These are phyloP conservation scores for Blennius ocellaris DNA, from an alignment of 2,113 vertebrate species.

Conservation along the genomic window DNA sequence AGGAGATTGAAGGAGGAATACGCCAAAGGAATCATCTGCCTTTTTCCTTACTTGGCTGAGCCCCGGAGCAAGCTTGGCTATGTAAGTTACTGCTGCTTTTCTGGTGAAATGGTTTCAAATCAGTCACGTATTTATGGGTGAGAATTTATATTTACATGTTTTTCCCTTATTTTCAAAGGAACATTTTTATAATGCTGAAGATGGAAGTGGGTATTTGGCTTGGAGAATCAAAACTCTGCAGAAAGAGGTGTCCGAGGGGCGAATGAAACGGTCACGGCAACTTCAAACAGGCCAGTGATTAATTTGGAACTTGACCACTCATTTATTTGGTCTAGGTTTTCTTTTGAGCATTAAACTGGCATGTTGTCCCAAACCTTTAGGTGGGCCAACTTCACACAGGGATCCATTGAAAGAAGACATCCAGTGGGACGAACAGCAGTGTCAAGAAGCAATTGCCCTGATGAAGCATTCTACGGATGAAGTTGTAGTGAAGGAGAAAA, in stretches of 20 bases:
- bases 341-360: no score
- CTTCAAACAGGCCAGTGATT: neutral
- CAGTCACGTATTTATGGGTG: no score
- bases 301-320: neutral
- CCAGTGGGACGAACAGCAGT: neutral
- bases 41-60: no score
- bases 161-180: constrained; percentile 22
- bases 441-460: constrained; percentile 27
- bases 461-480: constrained; percentile 38
- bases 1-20: constrained; percentile 32
- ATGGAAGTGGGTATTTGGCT: no score
- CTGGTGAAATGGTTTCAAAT: no score
- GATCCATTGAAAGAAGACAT: constrained; percentile 1
- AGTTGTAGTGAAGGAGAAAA: constrained; percentile 26
- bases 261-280: neutral
- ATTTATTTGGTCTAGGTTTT: no score
- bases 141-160: no score
- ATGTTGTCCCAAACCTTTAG: neutral
- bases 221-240: constrained; percentile 34
- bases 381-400: constrained; percentile 13
- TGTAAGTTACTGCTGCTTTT: no score
- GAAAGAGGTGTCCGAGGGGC: constrained; percentile 23
- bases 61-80: neutral
- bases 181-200: constrained; percentile 26
- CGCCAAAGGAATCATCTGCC: constrained; percentile 36